phyloP scores from a whole-genome alignment of 37 sponge, comb jelly and placozoan genomes.

The Dysidea cf. avara region DNA sequence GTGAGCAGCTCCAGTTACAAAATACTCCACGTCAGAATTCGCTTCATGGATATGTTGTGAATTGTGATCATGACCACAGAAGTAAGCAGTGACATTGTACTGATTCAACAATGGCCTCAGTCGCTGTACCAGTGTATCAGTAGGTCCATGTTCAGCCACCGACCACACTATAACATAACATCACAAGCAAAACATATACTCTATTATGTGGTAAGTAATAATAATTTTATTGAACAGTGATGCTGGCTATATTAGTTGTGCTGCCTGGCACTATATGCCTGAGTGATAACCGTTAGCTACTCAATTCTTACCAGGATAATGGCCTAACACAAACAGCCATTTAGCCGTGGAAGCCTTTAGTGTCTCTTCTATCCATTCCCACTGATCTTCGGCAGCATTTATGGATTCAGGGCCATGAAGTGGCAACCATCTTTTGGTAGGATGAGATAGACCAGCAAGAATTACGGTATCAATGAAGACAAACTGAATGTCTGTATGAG shows the following conservation, averaged over 20 bases:
- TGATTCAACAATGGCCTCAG: constrained; percentile 63
- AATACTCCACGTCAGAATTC: constrained; percentile 65
- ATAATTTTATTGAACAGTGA: too few relatives aligned
- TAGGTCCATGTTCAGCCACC: constrained; percentile 82
- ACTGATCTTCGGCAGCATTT: constrained; percentile 50
- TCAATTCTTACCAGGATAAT: constrained; percentile 83
- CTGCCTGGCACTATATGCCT: too few relatives aligned
- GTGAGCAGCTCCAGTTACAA: constrained; percentile 86
- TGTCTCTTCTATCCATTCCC: constrained; percentile 80
- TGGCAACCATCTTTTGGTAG: constrained; percentile 28
- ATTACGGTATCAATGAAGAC: constrained; percentile 88
- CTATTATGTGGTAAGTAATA: too few relatives aligned
- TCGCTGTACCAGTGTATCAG: constrained; percentile 45
- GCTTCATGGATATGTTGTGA: constrained; percentile 76
- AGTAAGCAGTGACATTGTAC: constrained; percentile 69
- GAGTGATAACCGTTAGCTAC: too few relatives aligned
- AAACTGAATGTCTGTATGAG: constrained; percentile 52
- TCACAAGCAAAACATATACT: too few relatives aligned
- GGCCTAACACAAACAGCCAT: constrained; percentile 81
- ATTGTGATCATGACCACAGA: constrained; percentile 86
- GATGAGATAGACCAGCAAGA: constrained; percentile 75
- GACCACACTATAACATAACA: constrained; percentile 88
- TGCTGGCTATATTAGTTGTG: too few relatives aligned
- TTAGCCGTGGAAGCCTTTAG: constrained; percentile 45
- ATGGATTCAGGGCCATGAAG: constrained; percentile 49